A percentile compares a stretch with the other conserved stretches of the same genome.
Evolutionary conservation across 2,888 invertebrate genomes (phyloP).

Genomic region (Imbricaverruca yamaguchii): DNA sequence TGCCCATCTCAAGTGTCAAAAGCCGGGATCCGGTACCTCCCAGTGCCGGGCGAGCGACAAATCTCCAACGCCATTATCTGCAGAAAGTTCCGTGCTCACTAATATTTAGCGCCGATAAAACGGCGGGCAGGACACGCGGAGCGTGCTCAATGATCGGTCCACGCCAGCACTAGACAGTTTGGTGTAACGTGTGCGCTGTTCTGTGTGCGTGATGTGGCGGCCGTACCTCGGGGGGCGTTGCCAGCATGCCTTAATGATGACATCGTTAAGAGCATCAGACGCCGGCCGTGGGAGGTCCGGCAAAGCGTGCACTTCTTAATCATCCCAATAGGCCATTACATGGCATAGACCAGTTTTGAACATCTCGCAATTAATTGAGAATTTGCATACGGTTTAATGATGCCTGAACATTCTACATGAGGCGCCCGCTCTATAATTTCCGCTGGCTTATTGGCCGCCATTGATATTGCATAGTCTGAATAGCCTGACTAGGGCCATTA

Average conservation of each 20-base stretch:
- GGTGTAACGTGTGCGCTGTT: background rate
- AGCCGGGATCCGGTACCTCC: background rate
- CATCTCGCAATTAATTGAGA: conserved; percentile 3
- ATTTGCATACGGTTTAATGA: background rate
- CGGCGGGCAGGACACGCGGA: background rate
- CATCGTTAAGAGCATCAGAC: background rate
- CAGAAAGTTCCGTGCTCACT: background rate
- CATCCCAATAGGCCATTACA: conserved; percentile 10
- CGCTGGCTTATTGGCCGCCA: background rate
- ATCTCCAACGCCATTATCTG: background rate
- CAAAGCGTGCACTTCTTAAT: conserved; percentile 9
- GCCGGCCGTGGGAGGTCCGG: background rate
- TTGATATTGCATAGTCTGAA: background rate
- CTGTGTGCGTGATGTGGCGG: background rate
- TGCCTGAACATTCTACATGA: background rate
- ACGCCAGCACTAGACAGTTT: background rate
- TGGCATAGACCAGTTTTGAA: conserved; percentile 11
- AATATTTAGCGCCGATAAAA: conserved; percentile 5
- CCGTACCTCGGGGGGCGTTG: background rate
- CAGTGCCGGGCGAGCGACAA: background rate
- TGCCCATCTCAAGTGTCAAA: background rate
- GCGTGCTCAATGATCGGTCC: background rate
- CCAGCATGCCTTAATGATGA: background rate
- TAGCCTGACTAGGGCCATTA: background rate
- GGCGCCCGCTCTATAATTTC: background rate